Evolutionary conservation across 2,888 invertebrate genomes (phyloP).

Genomic region (Xestoiulus laeticollis): DNA sequence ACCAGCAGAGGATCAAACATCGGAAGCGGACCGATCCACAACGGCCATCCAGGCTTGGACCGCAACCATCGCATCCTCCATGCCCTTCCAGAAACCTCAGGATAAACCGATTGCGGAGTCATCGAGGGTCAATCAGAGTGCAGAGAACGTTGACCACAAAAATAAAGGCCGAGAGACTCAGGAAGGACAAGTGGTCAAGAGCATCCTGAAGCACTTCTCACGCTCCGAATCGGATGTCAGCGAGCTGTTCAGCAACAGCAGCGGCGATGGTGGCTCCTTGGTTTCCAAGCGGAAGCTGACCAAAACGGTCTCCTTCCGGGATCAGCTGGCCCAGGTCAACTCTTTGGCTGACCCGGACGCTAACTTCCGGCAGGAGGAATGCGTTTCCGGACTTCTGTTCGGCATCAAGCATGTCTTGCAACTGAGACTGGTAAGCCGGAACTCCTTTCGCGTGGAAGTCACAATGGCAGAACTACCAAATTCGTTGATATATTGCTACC

Average conservation of each 20-base stretch:
- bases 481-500: too few species aligned
- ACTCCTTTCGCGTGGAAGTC: not conserved
- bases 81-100: constrained; percentile 69
- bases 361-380: constrained; percentile 73
- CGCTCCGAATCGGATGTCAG: constrained; percentile 53
- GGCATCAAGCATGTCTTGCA: constrained; percentile 85
- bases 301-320: constrained; percentile 53
- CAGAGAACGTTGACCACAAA: constrained; percentile 55
- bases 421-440: constrained; percentile 66
- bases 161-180: not conserved
- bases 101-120: constrained; percentile 79
- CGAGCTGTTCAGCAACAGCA: constrained; percentile 5
- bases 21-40: constrained; percentile 50
- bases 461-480: too few species aligned
- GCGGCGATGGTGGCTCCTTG: not conserved
- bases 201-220: constrained; percentile 83
- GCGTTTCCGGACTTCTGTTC: constrained; percentile 79
- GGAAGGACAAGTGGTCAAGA: constrained; percentile 77
- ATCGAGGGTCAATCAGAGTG: not conserved
- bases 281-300: constrained; percentile 45
- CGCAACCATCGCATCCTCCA: constrained; percentile 79
- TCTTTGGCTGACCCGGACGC: constrained; percentile 31
- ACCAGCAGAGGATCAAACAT: not conserved
- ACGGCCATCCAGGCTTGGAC: constrained; percentile 78
- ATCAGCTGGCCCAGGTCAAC: constrained; percentile 48